A percentile compares a stretch with the other conserved stretches of the same genome.
Evolutionary conservation across 2,113 vertebrate species (phyloP).

Genomic region (Notiomystis cincta): DNA sequence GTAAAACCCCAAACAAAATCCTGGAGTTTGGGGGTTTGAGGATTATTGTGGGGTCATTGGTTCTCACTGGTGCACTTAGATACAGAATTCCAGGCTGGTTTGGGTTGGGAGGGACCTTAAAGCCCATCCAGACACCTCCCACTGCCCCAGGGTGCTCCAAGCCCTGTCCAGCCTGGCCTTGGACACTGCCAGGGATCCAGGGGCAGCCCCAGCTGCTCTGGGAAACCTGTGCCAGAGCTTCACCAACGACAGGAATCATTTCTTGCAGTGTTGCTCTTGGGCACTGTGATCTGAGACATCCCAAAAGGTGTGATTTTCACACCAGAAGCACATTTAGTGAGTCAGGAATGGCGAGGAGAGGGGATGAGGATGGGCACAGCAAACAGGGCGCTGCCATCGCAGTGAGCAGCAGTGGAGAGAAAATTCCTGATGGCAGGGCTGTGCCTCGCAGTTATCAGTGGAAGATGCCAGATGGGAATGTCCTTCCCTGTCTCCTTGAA

Average conservation of each 20-base stretch:
- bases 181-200: not conserved
- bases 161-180: not conserved
- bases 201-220: not conserved
- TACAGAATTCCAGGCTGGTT: not conserved
- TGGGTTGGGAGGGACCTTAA: not conserved
- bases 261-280: not conserved
- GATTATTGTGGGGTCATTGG: not conserved
- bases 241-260: fast-evolving
- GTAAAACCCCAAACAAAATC: not conserved
- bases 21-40: not conserved
- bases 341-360: fast-evolving
- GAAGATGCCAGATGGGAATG: not conserved
- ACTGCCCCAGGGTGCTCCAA: not conserved
- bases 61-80: not conserved
- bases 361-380: not conserved
- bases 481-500: not conserved
- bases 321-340: fast-evolving
- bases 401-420: not conserved
- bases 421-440: fast-evolving
- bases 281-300: fast-evolving
- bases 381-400: fast-evolving
- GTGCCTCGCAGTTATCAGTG: fast-evolving
- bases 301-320: fast-evolving
- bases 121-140: not conserved
- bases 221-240: not conserved